These are phyloP conservation scores for Erebia epiphron DNA, from an alignment of 2,888 invertebrate genomes.

Conservation along the genomic window DNA sequence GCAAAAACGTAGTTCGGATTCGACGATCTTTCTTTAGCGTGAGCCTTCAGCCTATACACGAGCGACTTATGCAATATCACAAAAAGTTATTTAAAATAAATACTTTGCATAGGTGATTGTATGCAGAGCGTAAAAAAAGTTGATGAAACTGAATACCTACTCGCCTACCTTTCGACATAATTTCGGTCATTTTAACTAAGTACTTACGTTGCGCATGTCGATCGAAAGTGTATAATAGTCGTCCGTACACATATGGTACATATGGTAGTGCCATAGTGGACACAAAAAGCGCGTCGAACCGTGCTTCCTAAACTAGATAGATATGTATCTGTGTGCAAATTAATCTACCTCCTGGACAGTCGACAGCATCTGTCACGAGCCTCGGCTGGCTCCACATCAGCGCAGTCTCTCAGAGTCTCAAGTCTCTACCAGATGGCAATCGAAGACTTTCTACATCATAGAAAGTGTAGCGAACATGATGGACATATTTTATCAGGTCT, in stretches of 20 bases:
- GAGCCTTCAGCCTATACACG: not conserved
- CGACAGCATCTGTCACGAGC: slow-evolving; percentile 37
- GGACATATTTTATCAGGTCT: slow-evolving; percentile 68
- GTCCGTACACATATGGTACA: slow-evolving; percentile 44
- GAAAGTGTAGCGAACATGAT: slow-evolving; percentile 64
- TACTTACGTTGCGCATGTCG: slow-evolving; percentile 49
- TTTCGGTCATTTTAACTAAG: slow-evolving; percentile 34
- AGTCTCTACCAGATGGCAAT: slow-evolving; percentile 39
- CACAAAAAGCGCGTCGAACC: slow-evolving; percentile 73
- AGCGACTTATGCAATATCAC: too few species aligned
- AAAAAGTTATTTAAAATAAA: too few species aligned
- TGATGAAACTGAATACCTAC: slow-evolving; percentile 35
- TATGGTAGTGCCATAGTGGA: slow-evolving; percentile 36
- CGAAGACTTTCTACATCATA: slow-evolving; percentile 51
- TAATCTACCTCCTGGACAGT: slow-evolving; percentile 37
- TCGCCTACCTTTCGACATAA: slow-evolving; percentile 31
- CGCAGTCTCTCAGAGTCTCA: slow-evolving; percentile 27
- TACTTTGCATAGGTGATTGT: slow-evolving; percentile 7
- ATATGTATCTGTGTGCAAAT: slow-evolving; percentile 45
- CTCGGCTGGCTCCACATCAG: slow-evolving; percentile 33
- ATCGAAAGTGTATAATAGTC: slow-evolving; percentile 69
- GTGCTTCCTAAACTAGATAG: slow-evolving; percentile 66
- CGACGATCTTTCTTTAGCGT: too few species aligned
- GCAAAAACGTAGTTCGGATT: not conserved
- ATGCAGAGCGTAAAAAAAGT: slow-evolving; percentile 31